Evolutionary conservation across 2,797 vertebrate genomes (phyloP).

Genomic region (Catostomus latipinnis): DNA sequence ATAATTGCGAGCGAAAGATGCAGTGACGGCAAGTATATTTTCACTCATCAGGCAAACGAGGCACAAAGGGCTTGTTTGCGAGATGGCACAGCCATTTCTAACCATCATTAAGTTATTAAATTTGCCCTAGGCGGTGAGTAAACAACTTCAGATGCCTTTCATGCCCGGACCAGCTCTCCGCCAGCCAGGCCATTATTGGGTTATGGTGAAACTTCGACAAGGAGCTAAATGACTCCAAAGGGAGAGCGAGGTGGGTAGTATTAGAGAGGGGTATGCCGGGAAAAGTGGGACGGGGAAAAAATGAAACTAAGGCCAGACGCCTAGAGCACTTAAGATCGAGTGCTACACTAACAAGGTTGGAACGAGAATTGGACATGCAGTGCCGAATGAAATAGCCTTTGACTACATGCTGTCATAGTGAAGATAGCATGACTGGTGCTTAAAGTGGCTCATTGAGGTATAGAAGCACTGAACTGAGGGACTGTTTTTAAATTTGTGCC

Average conservation of each 20-base stretch:
- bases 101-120: slow-evolving; percentile 78
- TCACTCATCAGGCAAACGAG: slow-evolving; percentile 70
- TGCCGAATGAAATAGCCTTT: slow-evolving; percentile 60
- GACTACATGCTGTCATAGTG: slow-evolving; percentile 66
- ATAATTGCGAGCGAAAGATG: slow-evolving; percentile 72
- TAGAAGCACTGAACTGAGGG: background rate
- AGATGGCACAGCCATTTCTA: slow-evolving; percentile 69
- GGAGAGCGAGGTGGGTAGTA: slow-evolving; percentile 61
- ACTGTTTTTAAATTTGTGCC: slow-evolving; percentile 4
- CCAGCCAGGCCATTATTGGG: slow-evolving; percentile 70
- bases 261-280: slow-evolving; percentile 62
- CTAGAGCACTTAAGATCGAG: slow-evolving; percentile 66
- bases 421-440: slow-evolving; percentile 47
- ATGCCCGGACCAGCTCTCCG: slow-evolving; percentile 60
- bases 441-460: slow-evolving; percentile 10
- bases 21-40: slow-evolving; percentile 69
- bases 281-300: background rate
- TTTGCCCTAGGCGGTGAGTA: slow-evolving; percentile 71
- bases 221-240: slow-evolving; percentile 73
- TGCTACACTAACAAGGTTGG: slow-evolving; percentile 66
- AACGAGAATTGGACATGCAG: slow-evolving; percentile 60
- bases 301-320: slow-evolving; percentile 57
- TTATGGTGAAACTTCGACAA: slow-evolving; percentile 71
- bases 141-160: slow-evolving; percentile 74
- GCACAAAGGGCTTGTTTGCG: slow-evolving; percentile 73